phyloP scores from a whole-genome alignment of 2,797 vertebrate genomes.

The Gallinago stenura region DNA sequence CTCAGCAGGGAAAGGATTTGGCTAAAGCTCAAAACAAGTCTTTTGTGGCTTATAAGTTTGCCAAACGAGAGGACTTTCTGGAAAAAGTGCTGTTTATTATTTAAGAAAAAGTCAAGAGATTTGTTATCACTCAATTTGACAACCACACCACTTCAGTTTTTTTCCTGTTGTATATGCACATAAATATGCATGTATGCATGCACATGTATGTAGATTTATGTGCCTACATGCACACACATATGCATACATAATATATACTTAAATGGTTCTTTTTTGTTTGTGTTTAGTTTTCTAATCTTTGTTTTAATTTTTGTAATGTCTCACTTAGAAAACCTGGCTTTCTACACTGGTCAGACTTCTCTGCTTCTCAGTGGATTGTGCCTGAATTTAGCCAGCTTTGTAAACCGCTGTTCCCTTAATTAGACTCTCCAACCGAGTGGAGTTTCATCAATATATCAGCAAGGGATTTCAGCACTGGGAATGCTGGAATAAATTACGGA shows the following conservation, averaged over 20 bases:
- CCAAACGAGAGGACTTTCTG: background rate
- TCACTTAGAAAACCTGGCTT: background rate
- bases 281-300: background rate
- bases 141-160: background rate
- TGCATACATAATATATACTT: background rate
- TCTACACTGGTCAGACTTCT: background rate
- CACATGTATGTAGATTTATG: no score
- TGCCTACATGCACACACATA: background rate
- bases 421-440: background rate
- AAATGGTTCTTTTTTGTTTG: background rate
- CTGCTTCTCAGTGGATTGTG: background rate
- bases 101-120: background rate
- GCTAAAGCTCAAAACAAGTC: background rate
- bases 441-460: slow-evolving; percentile 32
- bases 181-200: background rate
- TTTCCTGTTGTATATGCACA: background rate
- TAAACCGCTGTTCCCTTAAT: slow-evolving; percentile 35
- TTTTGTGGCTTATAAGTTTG: background rate
- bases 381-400: slow-evolving; percentile 23
- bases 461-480: background rate
- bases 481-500: slow-evolving; percentile 2
- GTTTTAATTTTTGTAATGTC: background rate
- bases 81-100: background rate
- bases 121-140: background rate
- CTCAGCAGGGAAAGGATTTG: background rate